Conservation (phyloP, 2,113 vertebrate genomes). For the Himantopus leucocephalus region DNA sequence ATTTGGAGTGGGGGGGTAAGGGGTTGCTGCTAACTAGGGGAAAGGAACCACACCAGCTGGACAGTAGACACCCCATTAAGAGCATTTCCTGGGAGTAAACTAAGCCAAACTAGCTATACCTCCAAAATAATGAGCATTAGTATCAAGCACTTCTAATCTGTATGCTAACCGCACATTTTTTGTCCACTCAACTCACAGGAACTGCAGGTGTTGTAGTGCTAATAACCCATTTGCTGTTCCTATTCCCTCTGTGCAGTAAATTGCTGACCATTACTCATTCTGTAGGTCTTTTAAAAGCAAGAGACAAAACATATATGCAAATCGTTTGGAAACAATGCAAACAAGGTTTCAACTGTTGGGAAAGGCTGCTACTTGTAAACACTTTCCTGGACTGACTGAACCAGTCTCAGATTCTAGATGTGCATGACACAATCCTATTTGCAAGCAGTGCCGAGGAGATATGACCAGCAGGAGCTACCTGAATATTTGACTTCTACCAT, state of each 20-base stretch:
- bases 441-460: not conserved
- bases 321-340: not conserved
- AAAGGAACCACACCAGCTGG: not conserved
- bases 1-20: not conserved
- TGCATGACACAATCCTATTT: not conserved
- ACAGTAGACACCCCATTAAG: not conserved
- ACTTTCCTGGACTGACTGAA: not conserved
- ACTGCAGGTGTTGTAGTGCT: not conserved
- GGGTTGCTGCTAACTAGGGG: not conserved
- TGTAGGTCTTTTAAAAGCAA: not conserved
- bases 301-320: not conserved
- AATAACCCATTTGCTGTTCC: not conserved
- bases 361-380: not conserved
- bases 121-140: not conserved
- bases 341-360: not conserved
- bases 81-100: not conserved
- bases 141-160: not conserved
- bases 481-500: not conserved
- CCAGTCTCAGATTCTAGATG: not conserved
- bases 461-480: not conserved
- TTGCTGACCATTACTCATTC: not conserved
- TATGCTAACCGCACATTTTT: not conserved
- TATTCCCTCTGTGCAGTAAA: not conserved
- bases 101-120: not conserved
- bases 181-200: not conserved